A percentile compares a stretch with the other conserved stretches of the same genome.
These are phyloP conservation scores for Valencia hispanica DNA, from an alignment of 2,797 vertebrate genomes.

Conservation along the genomic window DNA sequence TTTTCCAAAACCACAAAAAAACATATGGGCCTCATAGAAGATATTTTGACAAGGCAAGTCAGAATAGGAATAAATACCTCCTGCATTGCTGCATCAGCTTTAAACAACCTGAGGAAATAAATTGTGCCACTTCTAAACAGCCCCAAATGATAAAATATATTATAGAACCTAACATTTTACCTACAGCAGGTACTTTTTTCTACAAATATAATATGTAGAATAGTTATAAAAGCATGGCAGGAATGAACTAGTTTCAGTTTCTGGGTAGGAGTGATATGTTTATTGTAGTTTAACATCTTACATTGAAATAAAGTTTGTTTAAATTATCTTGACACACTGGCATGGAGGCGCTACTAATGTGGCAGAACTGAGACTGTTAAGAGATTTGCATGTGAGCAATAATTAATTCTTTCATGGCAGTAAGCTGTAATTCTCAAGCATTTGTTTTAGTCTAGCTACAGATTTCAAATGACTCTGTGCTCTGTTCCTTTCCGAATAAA, in stretches of 20 bases:
- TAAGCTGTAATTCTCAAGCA: not conserved
- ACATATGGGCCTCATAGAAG: not conserved
- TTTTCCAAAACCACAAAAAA: not conserved
- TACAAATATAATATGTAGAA: not conserved
- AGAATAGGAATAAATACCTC: not conserved
- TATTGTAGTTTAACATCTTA: not conserved
- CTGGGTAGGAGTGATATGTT: not conserved
- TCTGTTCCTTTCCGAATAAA: not conserved
- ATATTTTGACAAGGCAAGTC: not conserved
- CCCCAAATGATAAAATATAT: not conserved
- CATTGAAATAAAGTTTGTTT: slow-evolving; percentile 6
- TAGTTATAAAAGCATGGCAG: not conserved
- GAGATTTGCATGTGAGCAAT: slow-evolving; percentile 1
- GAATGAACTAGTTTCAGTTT: not conserved
- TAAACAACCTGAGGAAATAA: too few relatives aligned
- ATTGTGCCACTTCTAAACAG: not conserved
- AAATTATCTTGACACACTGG: not conserved
- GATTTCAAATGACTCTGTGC: not conserved
- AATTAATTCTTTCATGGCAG: slow-evolving; percentile 4
- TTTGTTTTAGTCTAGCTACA: not conserved
- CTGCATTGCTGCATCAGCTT: not conserved
- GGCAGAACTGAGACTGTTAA: slow-evolving; percentile 9
- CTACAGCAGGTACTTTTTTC: not conserved
- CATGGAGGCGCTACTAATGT: slow-evolving; percentile 1
- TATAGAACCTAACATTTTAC: not conserved